Evolutionary conservation across 1,140 invertebrate species (phyloP).

Genomic region (Sitophilus oryzae): DNA sequence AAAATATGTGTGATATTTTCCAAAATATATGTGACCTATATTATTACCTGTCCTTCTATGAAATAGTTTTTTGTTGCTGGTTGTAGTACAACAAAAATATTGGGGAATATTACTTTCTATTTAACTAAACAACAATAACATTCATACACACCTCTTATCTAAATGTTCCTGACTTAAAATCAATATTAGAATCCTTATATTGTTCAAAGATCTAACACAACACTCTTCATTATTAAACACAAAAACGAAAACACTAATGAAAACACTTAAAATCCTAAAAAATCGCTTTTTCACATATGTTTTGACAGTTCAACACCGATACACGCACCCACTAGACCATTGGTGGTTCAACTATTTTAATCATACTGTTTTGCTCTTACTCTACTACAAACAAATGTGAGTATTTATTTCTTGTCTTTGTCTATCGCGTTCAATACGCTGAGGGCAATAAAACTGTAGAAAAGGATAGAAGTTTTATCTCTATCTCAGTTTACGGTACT

Average conservation of each 20-base stretch:
- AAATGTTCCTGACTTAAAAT: conserved; percentile 10
- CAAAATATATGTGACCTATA: too few species aligned
- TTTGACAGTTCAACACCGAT: conserved; percentile 29
- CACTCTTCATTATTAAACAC: conserved; percentile 17
- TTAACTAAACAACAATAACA: too few species aligned
- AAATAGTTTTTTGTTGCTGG: too few species aligned
- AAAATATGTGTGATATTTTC: too few species aligned
- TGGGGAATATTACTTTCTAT: too few species aligned
- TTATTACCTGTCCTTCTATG: too few species aligned
- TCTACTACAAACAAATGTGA: conserved; percentile 13
- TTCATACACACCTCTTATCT: conserved; percentile 20
- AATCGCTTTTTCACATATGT: conserved; percentile 10
- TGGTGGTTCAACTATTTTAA: conserved; percentile 28
- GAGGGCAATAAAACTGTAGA: neutral
- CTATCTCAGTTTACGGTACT: conserved; percentile 3
- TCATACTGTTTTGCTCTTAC: conserved; percentile 15
- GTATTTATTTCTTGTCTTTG: neutral
- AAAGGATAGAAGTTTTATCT: conserved; percentile 10
- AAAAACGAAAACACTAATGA: conserved; percentile 3
- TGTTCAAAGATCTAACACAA: conserved; percentile 17
- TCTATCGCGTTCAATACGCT: neutral
- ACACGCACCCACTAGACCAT: conserved; percentile 27
- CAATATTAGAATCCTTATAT: conserved; percentile 1
- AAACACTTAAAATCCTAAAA: conserved; percentile 5
- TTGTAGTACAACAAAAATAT: too few species aligned